Percentiles rank a stretch among this genome's conserved stretches.
Evolutionary conservation across 2,797 vertebrate genomes (phyloP).

Genomic region (Premnoplex brunnescens): DNA sequence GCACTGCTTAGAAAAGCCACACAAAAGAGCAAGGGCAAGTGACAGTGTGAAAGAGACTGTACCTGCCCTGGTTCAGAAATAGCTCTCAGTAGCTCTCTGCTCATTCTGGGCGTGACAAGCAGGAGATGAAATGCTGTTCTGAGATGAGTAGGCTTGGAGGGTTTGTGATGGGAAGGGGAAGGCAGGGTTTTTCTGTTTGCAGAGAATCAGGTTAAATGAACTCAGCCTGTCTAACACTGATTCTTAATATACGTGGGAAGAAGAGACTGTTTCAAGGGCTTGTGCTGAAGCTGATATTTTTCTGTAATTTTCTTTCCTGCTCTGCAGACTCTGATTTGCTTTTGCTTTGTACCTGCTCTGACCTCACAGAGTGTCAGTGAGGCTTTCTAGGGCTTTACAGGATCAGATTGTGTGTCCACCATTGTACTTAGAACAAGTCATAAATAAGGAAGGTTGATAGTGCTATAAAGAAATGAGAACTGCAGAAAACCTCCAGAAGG

Average conservation of each 20-base stretch:
- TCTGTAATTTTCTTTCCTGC: background rate
- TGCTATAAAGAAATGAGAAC: slow-evolving; percentile 6
- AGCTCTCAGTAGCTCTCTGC: background rate
- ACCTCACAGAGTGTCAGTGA: background rate
- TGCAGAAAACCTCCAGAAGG: background rate
- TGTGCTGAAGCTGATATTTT: background rate
- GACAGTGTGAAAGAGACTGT: background rate
- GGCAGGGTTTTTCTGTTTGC: background rate
- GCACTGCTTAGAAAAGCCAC: background rate
- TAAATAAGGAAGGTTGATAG: background rate
- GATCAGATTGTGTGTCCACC: background rate
- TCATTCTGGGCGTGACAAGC: background rate
- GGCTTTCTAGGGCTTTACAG: background rate
- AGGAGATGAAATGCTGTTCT: background rate
- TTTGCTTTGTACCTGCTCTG: background rate
- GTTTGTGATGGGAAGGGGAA: background rate
- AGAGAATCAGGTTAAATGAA: background rate
- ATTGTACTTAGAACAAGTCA: background rate
- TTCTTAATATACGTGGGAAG: background rate
- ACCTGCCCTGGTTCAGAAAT: background rate
- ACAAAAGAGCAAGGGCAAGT: background rate
- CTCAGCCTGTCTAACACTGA: background rate
- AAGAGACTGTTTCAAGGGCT: background rate
- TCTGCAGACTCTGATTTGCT: background rate
- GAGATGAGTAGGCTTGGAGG: background rate